Percentiles rank a stretch among this genome's conserved stretches.
Evolutionary conservation across 2,888 invertebrate species (phyloP).

Genomic region (Drosophila neonasuta): DNA sequence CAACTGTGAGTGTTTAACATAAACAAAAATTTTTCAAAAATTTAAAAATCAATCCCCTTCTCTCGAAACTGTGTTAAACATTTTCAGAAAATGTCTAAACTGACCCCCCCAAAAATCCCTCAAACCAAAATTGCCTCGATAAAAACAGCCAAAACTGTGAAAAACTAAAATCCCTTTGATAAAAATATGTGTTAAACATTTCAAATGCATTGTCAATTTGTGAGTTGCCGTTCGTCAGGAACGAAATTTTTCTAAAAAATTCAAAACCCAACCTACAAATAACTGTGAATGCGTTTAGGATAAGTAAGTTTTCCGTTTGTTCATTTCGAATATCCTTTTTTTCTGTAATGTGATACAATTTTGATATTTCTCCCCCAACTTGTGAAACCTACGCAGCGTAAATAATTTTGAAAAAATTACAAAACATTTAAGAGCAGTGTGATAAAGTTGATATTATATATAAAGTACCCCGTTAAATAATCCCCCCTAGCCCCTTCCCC

Average conservation of each 20-base stretch:
- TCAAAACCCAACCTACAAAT: slow-evolving; percentile 42
- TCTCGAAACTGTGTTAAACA: slow-evolving; percentile 47
- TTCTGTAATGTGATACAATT: slow-evolving; percentile 29
- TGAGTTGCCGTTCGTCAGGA: slow-evolving; percentile 49
- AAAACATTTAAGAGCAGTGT: slow-evolving; percentile 30
- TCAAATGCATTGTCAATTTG: slow-evolving; percentile 46
- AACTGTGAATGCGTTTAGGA: slow-evolving; percentile 50
- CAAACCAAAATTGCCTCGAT: slow-evolving; percentile 50
- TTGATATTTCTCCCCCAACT: slow-evolving; percentile 1
- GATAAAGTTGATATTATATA: slow-evolving; percentile 40
- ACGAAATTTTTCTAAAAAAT: slow-evolving; percentile 47
- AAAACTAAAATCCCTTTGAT: background rate
- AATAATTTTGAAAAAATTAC: slow-evolving; percentile 36
- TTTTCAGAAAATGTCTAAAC: slow-evolving; percentile 57
- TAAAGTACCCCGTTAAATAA: background rate
- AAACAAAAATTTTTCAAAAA: slow-evolving; percentile 65
- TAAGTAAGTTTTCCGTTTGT: slow-evolving; percentile 22
- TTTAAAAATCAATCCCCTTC: slow-evolving; percentile 35
- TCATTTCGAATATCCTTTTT: slow-evolving; percentile 18
- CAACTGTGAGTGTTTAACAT: slow-evolving; percentile 57
- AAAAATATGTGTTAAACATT: slow-evolving; percentile 35
- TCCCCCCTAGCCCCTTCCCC: background rate
- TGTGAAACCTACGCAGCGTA: slow-evolving; percentile 44
- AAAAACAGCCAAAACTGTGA: slow-evolving; percentile 62
- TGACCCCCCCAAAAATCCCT: slow-evolving; percentile 19